Percentiles rank a stretch among this genome's conserved stretches.
Evolutionary conservation across 1,140 invertebrate species (phyloP).

Genomic region (Nilaparvata lugens): DNA sequence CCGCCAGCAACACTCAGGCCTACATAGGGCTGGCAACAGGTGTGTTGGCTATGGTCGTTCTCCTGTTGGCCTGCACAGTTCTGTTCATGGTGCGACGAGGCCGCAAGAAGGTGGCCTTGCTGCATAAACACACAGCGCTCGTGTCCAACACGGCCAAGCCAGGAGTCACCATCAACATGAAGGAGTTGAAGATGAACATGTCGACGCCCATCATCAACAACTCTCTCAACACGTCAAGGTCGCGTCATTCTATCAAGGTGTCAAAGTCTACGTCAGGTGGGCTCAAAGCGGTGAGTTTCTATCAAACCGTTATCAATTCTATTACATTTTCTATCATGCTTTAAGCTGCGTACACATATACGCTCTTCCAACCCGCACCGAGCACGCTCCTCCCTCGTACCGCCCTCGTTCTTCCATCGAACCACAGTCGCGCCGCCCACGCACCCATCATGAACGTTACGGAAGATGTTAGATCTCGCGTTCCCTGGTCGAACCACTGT

Average conservation of each 20-base stretch:
- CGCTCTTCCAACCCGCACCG: no score
- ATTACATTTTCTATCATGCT: no score
- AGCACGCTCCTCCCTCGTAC: no score
- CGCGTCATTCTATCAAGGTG: not conserved
- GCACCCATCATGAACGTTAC: no score
- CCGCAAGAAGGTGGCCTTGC: constrained; percentile 52
- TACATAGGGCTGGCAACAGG: constrained; percentile 75
- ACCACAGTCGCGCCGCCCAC: no score
- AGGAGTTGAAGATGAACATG: constrained; percentile 46
- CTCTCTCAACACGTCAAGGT: constrained; percentile 40
- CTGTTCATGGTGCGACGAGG: constrained; percentile 61
- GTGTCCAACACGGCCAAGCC: constrained; percentile 36
- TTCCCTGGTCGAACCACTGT: no score
- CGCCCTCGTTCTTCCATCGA: no score
- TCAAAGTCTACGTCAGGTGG: not conserved
- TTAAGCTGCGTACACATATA: no score
- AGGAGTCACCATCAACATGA: constrained; percentile 55
- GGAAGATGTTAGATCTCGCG: no score
- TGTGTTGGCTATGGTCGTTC: constrained; percentile 56
- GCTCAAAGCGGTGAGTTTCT: not conserved
- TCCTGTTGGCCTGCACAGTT: constrained; percentile 54
- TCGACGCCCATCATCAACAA: constrained; percentile 48
- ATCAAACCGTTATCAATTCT: no score
- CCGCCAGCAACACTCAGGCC: constrained; percentile 51
- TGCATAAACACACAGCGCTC: constrained; percentile 56